Base-by-base conservation (phyloP, 2,797 vertebrate species). In the Bradypodion pumilum region DNA sequence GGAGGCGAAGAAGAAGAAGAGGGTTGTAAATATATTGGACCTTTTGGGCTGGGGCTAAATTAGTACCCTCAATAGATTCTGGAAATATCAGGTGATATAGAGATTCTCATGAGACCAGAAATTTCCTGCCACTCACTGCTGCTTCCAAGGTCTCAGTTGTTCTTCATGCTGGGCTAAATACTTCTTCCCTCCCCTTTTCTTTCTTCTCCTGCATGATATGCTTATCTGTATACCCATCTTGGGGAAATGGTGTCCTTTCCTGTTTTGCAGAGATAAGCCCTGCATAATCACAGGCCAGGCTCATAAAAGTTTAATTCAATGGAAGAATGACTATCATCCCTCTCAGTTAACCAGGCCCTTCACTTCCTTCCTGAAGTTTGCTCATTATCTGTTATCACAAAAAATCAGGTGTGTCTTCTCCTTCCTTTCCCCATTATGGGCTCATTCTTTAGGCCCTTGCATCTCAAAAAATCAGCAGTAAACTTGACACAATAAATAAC, bases 241-340 rank as follows among this genome's bases (percentile, higher is more conserved):
- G 81, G 82, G 86, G 75, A 87, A 91, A 84, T 85, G 60, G 75
- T 0, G 0, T 5, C 4, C 3, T 32, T 37, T 59, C 69, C 82
- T 87, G 82, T 85, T 40, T 81, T 89, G 73, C 88, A 81, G 85
- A 87, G 66, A 75, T 91, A 91, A 92, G 82, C 52, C 44, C 80
- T 69, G 70, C 32, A 56, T 82, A 91, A 91, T 89, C 88, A 87
- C 90, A 88, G 87, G 78, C 62, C 76, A 83, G 62, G 25, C 76
- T 91, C 80, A 91, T 90, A 91, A 91, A 94, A 89, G 90, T 89
- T 92, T 92, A 86, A 91, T 90, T 89, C 89, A 85, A 82, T 2
- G 56, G 72, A 70, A 90, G 44, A 90, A 87, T 82, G 88, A 80
- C 60, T 83, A 75, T 12, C 80, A 76, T 86, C 60, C 59, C 79